Percentiles rank a stretch among this genome's conserved stretches.
Evolutionary conservation across 2,113 vertebrate genomes (phyloP).

Genomic region (Eretmochelys imbricata): DNA sequence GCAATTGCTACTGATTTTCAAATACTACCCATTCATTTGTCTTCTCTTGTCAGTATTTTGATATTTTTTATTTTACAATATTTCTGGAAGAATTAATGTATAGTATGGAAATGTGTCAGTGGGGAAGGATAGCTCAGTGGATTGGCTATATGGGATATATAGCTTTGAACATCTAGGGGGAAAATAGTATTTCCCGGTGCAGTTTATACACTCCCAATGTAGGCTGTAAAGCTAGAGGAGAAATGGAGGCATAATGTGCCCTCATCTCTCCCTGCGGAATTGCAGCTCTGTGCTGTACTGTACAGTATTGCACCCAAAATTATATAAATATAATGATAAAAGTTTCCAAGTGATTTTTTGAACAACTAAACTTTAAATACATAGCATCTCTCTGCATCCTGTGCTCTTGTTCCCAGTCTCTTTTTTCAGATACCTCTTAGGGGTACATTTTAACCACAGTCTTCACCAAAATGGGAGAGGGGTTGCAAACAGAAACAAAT

Average conservation of each 20-base stretch:
- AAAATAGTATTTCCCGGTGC: background rate
- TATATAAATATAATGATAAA: background rate
- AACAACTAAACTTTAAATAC: background rate
- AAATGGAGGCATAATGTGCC: background rate
- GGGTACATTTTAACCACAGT: background rate
- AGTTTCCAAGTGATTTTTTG: background rate
- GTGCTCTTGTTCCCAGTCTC: background rate
- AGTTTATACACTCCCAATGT: background rate
- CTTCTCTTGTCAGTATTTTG: background rate
- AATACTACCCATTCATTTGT: background rate
- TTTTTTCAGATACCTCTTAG: background rate
- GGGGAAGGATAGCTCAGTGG: background rate
- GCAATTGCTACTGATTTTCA: background rate
- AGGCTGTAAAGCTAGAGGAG: background rate
- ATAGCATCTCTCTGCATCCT: background rate
- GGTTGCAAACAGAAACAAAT: background rate
- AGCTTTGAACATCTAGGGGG: background rate
- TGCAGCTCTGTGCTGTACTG: accelerated
- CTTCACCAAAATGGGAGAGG: background rate
- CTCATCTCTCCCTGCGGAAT: background rate
- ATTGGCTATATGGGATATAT: background rate
- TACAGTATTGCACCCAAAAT: background rate
- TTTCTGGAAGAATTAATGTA: background rate
- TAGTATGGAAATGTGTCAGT: background rate
- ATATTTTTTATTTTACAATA: accelerated